Conservation (phyloP, 35 echinoderm and acorn worm genomes). For the Strongylocentrotus purpuratus region DNA sequence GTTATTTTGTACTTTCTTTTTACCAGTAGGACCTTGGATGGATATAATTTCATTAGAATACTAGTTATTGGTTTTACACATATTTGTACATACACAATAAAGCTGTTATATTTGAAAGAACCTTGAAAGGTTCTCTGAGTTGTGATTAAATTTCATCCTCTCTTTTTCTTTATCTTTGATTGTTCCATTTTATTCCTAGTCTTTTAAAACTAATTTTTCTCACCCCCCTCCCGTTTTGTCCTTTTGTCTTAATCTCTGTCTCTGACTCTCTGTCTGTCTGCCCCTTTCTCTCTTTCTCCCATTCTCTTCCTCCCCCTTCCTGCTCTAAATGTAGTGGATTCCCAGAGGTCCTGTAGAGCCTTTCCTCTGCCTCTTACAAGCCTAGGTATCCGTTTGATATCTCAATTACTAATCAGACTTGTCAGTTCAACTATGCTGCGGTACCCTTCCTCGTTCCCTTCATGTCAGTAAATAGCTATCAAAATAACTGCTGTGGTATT, state of each 20-base stretch:
- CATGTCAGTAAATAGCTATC: not conserved
- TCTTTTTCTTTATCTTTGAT: not conserved
- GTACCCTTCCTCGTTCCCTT: not conserved
- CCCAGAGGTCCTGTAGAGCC: not conserved
- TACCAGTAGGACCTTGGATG: too few species aligned
- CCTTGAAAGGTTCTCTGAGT: not conserved
- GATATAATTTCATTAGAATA: too few species aligned
- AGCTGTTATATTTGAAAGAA: too few species aligned
- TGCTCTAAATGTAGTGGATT: not conserved
- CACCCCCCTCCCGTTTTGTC: not conserved
- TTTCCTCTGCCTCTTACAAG: constrained; percentile 18
- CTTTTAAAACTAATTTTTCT: not conserved
- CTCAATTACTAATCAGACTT: constrained; percentile 1
- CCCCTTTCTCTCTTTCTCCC: not conserved
- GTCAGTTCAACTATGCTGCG: constrained; percentile 19
- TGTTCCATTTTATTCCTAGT: not conserved
- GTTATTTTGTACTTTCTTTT: too few species aligned
- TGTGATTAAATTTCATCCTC: not conserved
- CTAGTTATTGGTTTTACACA: too few species aligned
- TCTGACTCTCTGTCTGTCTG: not conserved
- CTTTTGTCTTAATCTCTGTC: not conserved
- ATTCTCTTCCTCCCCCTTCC: constrained; percentile 20
- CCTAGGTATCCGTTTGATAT: constrained; percentile 28
- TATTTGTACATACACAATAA: too few species aligned
- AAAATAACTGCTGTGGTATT: constrained; percentile 32